Conservation (phyloP, 2,113 vertebrate genomes). For the Megaceryle maxima region DNA sequence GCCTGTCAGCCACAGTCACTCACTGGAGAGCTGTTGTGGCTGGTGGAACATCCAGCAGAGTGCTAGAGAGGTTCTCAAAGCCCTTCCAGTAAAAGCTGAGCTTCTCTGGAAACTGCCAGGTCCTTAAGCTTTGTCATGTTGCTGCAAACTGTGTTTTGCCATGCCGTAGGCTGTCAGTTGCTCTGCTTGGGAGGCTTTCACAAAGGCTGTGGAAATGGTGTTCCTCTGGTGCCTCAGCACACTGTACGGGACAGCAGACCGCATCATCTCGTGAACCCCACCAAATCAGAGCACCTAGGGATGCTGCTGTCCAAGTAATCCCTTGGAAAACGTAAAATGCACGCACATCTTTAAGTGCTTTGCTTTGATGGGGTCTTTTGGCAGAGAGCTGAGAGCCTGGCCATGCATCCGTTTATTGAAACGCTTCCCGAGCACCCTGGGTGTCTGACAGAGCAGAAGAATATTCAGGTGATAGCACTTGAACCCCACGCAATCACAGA, state of each 20-base stretch:
- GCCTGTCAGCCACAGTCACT: not conserved
- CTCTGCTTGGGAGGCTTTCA: not conserved
- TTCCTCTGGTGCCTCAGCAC: not conserved
- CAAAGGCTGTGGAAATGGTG: not conserved
- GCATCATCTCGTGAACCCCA: not conserved
- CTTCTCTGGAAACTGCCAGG: not conserved
- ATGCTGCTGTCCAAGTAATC: not conserved
- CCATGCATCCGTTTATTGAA: not conserved
- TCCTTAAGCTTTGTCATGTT: not conserved
- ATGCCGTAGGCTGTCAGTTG: not conserved
- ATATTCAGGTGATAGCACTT: not conserved
- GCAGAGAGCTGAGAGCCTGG: not conserved
- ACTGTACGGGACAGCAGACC: accelerated
- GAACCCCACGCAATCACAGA: too few species aligned
- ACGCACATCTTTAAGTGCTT: not conserved
- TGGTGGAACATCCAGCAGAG: accelerated
- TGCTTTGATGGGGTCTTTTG: not conserved
- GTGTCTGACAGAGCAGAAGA: not conserved
- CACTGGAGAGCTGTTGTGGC: not conserved
- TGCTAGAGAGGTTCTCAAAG: not conserved
- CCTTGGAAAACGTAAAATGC: not conserved
- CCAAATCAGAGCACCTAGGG: not conserved
- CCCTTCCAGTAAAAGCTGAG: not conserved
- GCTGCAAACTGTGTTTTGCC: not conserved
- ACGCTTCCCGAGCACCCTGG: not conserved